Base-by-base conservation (phyloP, 2,797 vertebrate species). In the Cottoperca gobio region DNA sequence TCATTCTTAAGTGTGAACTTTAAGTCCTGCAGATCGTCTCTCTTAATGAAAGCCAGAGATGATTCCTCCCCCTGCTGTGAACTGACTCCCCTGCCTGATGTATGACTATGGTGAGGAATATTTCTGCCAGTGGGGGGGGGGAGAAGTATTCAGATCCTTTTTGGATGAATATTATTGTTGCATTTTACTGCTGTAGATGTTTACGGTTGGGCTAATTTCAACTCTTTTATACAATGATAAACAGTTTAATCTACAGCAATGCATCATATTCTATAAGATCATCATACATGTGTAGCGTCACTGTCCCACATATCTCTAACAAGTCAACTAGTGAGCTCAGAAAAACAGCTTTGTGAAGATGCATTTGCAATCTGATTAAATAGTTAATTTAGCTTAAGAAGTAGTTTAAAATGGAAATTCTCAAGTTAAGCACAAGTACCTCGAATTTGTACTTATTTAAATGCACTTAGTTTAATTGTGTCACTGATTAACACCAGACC, bases 101-200 rank as follows among this genome's bases (percentile, higher is more conserved):
- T 65, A 26, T 53, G 79, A 80, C 50, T 1, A 6, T 0, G 4
- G 33, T 83, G 81, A 75, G 39, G 58, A 91, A 89, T 87, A 65
- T 64, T 48, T 70, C 7, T 28, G 35, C 11, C 8, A 17, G n/a
- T 28, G 11, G 6, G 28, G 62, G 11, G 6, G 28, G 62, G 35
- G 40, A 14, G 16, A n/a, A 48, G 61, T 49, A 49, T 63, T 63
- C 8, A 23, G 8, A 37, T 23, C 4, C 26, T 62, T 6, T 45
- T 28, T 10, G 16, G 17, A 10, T 28, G 14, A 4, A 45, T 6
- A 31, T 28, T 11, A 26, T 24, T 5, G 35, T 61, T n/a, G 2
- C 24, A 31, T 31, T 33, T 45, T 12, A 61, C 40, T n/a, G 39
- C 17, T n/a, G 21, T 24, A 24, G 21, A 26, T 11, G 37, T 40